These are phyloP conservation scores for Hexactinellida sp. DNA, from an alignment of 37 sponge, comb jelly and placozoan genomes.

Conservation along the genomic window DNA sequence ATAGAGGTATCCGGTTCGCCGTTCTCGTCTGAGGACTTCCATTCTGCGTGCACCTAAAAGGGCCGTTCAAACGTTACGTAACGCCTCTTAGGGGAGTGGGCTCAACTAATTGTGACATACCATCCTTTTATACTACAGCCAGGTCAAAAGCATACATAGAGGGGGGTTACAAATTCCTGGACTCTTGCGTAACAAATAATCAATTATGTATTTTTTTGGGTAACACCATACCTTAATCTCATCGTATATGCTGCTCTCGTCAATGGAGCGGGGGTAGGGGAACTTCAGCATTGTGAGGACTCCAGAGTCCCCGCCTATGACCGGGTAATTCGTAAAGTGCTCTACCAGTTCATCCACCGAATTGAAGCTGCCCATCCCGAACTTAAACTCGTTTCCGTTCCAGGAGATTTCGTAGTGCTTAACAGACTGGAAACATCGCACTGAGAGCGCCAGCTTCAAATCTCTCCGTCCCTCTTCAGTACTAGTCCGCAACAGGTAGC, in stretches of 20 bases:
- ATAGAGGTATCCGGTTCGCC: not conserved
- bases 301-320: constrained; percentile 4
- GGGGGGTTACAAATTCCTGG: no score
- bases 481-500: not conserved
- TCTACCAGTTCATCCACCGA: constrained; percentile 41
- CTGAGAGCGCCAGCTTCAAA: not conserved
- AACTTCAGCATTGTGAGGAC: not conserved
- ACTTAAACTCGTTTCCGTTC: constrained; percentile 54
- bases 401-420: constrained; percentile 66
- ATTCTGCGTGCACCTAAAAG: not conserved
- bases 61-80: no score
- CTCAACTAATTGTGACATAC: no score
- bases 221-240: not conserved
- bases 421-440: constrained; percentile 49
- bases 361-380: constrained; percentile 60
- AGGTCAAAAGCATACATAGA: no score
- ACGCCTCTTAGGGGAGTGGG: no score
- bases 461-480: not conserved
- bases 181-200: no score
- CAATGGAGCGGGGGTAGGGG: not conserved
- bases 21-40: not conserved
- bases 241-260: not conserved
- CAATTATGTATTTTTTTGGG: no score
- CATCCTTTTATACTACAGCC: no score
- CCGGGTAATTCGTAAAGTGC: constrained; percentile 62